These are phyloP conservation scores for Acrobasis consociella DNA, from an alignment of 2,888 invertebrate species.

Conservation along the genomic window DNA sequence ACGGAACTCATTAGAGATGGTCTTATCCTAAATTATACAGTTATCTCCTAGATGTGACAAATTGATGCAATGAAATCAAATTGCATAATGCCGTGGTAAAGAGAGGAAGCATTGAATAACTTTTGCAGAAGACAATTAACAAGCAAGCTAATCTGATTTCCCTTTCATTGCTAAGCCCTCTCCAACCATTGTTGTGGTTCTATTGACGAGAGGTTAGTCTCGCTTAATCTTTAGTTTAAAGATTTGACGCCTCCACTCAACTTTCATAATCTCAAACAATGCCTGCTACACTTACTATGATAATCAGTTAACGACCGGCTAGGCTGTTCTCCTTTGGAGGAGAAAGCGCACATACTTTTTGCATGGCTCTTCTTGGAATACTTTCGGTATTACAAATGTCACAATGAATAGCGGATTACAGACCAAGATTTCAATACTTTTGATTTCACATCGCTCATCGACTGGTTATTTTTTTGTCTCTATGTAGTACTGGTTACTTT, in stretches of 20 bases:
- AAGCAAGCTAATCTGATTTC: conserved; percentile 35
- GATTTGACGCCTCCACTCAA: conserved; percentile 43
- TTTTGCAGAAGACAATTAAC: conserved; percentile 29
- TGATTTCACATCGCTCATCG: conserved; percentile 57
- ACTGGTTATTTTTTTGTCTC: conserved; percentile 36
- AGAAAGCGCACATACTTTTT: conserved; percentile 69
- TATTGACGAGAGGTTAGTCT: conserved; percentile 34
- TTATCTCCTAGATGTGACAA: not conserved
- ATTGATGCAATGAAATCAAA: conserved; percentile 4
- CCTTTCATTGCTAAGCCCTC: conserved; percentile 34
- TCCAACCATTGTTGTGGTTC: conserved; percentile 33
- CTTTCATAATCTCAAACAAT: conserved; percentile 70
- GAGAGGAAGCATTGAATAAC: conserved; percentile 24
- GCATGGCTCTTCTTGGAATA: conserved; percentile 71
- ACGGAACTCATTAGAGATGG: conserved; percentile 56
- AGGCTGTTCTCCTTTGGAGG: conserved; percentile 69
- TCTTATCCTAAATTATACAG: not conserved
- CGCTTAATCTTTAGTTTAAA: conserved; percentile 35
- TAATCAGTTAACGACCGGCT: conserved; percentile 72
- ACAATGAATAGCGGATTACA: conserved; percentile 72
- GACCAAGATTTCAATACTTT: conserved; percentile 59
- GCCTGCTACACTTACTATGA: conserved; percentile 70
- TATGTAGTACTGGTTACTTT: conserved; percentile 22
- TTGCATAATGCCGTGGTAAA: conserved; percentile 23
- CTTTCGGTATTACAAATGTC: conserved; percentile 71